A percentile compares a stretch with the other conserved stretches of the same genome.
Conservation (phyloP, 2,888 invertebrate genomes). For the Bedellia somnulentella region DNA sequence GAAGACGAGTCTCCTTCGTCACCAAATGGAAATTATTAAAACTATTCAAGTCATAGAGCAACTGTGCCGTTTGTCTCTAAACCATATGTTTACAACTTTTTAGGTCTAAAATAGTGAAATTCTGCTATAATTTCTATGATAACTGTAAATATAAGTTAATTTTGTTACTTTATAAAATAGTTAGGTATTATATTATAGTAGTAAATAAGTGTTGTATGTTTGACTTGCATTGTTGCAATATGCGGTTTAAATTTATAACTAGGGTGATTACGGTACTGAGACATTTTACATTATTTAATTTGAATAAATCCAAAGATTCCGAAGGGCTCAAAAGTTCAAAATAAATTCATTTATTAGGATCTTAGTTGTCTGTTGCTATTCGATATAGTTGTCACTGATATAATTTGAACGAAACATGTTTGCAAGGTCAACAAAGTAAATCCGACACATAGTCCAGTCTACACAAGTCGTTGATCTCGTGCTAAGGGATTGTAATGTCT, state of each 20-base stretch:
- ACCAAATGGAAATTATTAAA: no score
- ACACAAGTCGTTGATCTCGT: constrained; percentile 64
- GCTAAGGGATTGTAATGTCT: constrained; percentile 60
- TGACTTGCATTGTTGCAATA: constrained; percentile 58
- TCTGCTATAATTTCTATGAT: constrained; percentile 53
- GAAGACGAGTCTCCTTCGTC: no score
- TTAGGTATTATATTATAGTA: constrained; percentile 59
- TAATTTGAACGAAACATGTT: no score
- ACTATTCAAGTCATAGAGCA: constrained; percentile 1
- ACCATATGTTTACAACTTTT: no score
- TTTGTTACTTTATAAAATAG: constrained; percentile 58
- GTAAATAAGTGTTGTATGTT: constrained; percentile 58
- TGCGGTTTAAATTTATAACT: constrained; percentile 49
- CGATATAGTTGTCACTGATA: no score
- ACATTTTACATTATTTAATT: constrained; percentile 27
- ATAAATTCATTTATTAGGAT: no score
- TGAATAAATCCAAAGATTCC: constrained; percentile 53
- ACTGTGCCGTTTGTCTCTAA: no score
- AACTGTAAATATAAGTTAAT: constrained; percentile 62
- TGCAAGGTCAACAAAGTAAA: no score
- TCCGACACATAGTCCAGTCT: no score
- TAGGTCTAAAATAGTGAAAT: constrained; percentile 52
- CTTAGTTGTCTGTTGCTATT: no score
- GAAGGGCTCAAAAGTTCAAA: no score
- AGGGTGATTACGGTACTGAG: constrained; percentile 46